A percentile compares a stretch with the other conserved stretches of the same genome.
Evolutionary conservation across 2,797 vertebrate species (phyloP).

Genomic region (Lithobates sylvaticus): DNA sequence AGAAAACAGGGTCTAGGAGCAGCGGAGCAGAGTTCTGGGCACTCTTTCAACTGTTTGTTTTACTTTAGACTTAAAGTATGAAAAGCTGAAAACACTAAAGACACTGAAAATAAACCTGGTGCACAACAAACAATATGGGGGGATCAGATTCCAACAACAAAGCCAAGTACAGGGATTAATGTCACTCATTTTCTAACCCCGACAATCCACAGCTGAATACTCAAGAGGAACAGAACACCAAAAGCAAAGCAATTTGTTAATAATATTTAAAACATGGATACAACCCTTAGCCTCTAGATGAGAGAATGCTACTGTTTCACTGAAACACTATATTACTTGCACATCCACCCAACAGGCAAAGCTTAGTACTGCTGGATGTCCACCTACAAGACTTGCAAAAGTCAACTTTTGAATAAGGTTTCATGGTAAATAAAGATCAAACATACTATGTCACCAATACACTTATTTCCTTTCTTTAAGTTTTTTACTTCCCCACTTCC

Average conservation of each 20-base stretch:
- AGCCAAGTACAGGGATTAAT: constrained; percentile 25
- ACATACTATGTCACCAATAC: too few species aligned
- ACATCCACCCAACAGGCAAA: not conserved
- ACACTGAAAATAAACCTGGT: constrained; percentile 32
- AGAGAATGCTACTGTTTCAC: not conserved
- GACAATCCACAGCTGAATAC: constrained; percentile 18
- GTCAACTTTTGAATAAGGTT: not conserved
- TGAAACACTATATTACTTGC: not conserved
- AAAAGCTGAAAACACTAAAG: constrained; percentile 50
- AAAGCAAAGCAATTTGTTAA: constrained; percentile 21
- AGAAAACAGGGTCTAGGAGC: constrained; percentile 8
- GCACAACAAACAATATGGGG: constrained; percentile 41
- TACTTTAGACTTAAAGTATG: constrained; percentile 36
- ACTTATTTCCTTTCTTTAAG: too few species aligned
- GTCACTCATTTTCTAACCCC: constrained; percentile 34
- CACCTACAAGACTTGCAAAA: not conserved
- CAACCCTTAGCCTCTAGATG: constrained; percentile 10
- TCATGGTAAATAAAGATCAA: too few species aligned
- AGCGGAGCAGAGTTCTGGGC: constrained; percentile 9
- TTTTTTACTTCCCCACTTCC: too few species aligned
- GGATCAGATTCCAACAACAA: constrained; percentile 32
- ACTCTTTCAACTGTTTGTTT: constrained; percentile 46
- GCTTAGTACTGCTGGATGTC: not conserved
- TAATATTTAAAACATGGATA: constrained; percentile 38
- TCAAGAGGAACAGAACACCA: constrained; percentile 14